These are phyloP conservation scores for Sceloporus tristichus DNA, from an alignment of 2,113 vertebrate species.

Conservation along the genomic window DNA sequence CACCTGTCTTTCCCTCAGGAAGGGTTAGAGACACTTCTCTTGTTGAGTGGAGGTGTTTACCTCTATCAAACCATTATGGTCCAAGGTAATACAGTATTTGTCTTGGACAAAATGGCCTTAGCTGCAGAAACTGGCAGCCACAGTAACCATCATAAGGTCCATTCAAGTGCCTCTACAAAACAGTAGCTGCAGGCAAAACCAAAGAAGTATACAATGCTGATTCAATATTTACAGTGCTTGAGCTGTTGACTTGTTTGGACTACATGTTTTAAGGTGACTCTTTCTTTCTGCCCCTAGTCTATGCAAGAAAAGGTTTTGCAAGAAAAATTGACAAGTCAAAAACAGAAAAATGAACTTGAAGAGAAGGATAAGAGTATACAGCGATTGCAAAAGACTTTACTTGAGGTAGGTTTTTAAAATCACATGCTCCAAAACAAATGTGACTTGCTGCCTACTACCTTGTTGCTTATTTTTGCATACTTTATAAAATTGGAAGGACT, in stretches of 20 bases:
- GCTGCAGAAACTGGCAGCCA: neutral
- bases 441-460: neutral
- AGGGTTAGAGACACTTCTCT: too few relatives aligned
- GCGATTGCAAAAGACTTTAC: conserved; percentile 73
- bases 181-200: neutral
- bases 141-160: too few relatives aligned
- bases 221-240: neutral
- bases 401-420: conserved; percentile 80
- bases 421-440: neutral
- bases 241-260: neutral
- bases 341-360: conserved; percentile 78
- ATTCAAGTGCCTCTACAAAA: too few relatives aligned
- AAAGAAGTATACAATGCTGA: neutral
- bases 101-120: neutral
- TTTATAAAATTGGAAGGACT: neutral
- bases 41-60: too few relatives aligned
- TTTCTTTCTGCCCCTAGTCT: conserved; percentile 68
- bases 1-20: too few relatives aligned
- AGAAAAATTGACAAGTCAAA: conserved; percentile 78
- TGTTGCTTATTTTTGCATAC: neutral
- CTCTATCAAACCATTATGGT: neutral
- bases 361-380: conserved; percentile 80
- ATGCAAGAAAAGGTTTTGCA: conserved; percentile 82
- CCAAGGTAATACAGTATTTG: too few relatives aligned
- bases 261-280: accelerated